Evolutionary conservation across 2,113 vertebrate species (phyloP).

Genomic region (Lepidothrix coronata): DNA sequence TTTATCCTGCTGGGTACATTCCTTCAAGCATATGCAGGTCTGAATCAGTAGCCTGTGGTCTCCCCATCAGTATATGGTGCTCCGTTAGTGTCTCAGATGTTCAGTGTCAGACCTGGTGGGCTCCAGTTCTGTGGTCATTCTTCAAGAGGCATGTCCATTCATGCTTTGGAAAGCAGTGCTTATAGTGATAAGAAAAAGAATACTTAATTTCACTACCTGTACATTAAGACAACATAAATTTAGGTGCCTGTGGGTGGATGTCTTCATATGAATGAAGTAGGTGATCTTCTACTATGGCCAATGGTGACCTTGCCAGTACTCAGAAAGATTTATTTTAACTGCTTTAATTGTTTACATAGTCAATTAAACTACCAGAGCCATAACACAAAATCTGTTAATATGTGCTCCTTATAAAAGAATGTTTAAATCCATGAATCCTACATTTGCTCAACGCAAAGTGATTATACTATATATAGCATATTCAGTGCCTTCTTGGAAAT

Average conservation of each 20-base stretch:
- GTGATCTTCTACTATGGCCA: neutral
- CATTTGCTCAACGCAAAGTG: neutral
- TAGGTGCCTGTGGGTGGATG: neutral
- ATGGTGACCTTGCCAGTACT: neutral
- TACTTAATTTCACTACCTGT: no score
- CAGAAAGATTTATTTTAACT: neutral
- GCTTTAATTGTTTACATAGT: neutral
- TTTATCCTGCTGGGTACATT: neutral
- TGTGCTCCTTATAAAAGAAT: neutral
- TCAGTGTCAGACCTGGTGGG: neutral
- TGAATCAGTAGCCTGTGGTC: neutral
- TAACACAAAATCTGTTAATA: neutral
- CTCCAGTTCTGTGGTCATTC: neutral
- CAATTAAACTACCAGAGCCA: neutral
- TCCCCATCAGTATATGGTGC: neutral
- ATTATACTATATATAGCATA: neutral
- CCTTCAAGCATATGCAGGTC: neutral
- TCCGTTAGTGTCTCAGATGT: rapidly evolving
- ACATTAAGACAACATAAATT: neutral
- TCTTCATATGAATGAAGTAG: neutral
- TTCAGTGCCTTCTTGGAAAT: neutral
- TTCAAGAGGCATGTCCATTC: neutral
- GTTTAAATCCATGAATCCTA: neutral
- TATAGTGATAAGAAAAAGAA: neutral
- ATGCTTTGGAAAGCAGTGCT: neutral